A percentile compares a stretch with the other conserved stretches of the same genome.
Evolutionary conservation across 2,888 invertebrate species (phyloP).

Genomic region (Apomyelois bistriatella): DNA sequence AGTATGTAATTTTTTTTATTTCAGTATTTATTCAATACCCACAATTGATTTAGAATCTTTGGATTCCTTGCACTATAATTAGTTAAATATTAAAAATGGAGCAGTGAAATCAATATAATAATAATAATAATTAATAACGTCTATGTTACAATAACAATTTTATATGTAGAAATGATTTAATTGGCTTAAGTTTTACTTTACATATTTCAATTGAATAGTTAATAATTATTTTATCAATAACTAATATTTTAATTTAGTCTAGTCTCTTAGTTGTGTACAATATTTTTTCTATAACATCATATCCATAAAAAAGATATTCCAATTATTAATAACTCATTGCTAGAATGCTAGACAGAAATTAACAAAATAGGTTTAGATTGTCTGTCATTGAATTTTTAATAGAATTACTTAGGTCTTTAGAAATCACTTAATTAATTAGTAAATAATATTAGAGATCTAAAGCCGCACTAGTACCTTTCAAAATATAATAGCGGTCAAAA

Average conservation of each 20-base stretch:
- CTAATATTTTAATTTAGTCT: conserved; percentile 9
- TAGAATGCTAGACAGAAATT: conserved; percentile 31
- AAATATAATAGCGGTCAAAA: background rate
- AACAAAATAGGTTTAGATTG: conserved; percentile 20
- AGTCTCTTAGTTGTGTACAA: too few relatives aligned
- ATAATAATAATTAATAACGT: too few relatives aligned
- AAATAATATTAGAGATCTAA: too few relatives aligned
- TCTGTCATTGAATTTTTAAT: too few relatives aligned
- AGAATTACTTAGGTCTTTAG: too few relatives aligned
- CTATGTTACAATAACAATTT: too few relatives aligned
- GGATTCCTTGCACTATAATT: too few relatives aligned
- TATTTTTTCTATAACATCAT: conserved; percentile 18
- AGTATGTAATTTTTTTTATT: conserved; percentile 8
- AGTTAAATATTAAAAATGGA: too few relatives aligned
- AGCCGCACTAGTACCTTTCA: background rate
- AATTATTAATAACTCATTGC: conserved; percentile 20
- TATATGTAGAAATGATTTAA: too few relatives aligned
- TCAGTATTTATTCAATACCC: conserved; percentile 26
- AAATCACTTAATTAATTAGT: too few relatives aligned
- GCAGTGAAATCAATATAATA: too few relatives aligned
- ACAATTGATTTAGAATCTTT: background rate
- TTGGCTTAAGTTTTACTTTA: too few relatives aligned
- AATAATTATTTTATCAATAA: background rate
- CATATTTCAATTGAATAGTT: background rate
- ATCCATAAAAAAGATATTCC: conserved; percentile 14